Conservation (phyloP, 23 tunicate genomes). For the Ciona savignyi region DNA sequence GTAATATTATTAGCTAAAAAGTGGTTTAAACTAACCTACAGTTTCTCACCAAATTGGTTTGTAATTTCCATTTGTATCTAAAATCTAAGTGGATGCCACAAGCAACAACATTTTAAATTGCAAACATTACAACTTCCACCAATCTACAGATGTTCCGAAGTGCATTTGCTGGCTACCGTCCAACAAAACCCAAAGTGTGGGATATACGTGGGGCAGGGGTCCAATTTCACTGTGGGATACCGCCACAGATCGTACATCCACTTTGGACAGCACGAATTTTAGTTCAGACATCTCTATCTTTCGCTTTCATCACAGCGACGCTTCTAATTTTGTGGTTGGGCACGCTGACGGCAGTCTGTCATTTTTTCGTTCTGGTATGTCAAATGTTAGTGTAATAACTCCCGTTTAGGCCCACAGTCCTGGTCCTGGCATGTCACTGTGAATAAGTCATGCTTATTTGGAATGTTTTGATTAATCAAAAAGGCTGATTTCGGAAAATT, state of each 20-base stretch:
- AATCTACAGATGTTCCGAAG: conserved; percentile 29
- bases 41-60: too few relatives aligned
- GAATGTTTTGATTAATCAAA: too few relatives aligned
- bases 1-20: not conserved
- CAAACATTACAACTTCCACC: too few relatives aligned
- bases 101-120: too few relatives aligned
- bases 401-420: too few relatives aligned
- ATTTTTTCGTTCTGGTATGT: conserved; percentile 32
- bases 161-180: conserved; percentile 81
- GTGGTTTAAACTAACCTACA: not conserved
- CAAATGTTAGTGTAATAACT: not conserved
- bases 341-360: conserved; percentile 81
- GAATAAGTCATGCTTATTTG: too few relatives aligned
- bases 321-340: conserved; percentile 51
- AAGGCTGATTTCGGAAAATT: too few relatives aligned
- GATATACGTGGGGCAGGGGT: conserved; percentile 8
- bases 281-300: conserved; percentile 46
- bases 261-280: conserved; percentile 45
- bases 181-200: not conserved
- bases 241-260: conserved; percentile 7
- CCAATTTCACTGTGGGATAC: conserved; percentile 55
- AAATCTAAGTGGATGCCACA: conserved; percentile 1
- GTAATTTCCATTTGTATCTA: too few relatives aligned
- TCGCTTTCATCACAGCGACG: conserved; percentile 81
- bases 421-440: too few relatives aligned